Conservation (phyloP, 2,888 invertebrate species). For the Napeogenes inachia region DNA sequence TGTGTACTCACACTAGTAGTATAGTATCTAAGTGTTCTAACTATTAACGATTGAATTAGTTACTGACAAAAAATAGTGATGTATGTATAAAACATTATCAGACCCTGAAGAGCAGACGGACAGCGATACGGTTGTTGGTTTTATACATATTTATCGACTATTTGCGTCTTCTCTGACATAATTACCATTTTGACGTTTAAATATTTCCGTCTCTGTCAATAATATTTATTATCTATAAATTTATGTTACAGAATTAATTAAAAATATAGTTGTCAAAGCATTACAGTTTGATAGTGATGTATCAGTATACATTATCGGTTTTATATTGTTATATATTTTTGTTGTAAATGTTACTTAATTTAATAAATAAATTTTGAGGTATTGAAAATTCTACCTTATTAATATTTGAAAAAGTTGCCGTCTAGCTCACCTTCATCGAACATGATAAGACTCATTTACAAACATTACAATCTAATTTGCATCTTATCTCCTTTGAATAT, state of each 20-base stretch:
- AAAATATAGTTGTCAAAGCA: too few species aligned
- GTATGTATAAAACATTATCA: background rate
- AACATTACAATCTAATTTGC: conserved; percentile 22
- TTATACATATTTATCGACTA: conserved; percentile 15
- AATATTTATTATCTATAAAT: too few species aligned
- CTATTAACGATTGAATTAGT: too few species aligned
- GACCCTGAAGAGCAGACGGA: conserved; percentile 15
- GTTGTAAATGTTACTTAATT: background rate
- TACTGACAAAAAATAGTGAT: too few species aligned
- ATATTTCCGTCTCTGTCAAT: too few species aligned
- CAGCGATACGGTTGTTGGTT: conserved; percentile 13
- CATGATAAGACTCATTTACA: conserved; percentile 38
- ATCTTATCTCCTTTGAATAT: conserved; percentile 26
- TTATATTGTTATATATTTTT: background rate
- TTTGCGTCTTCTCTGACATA: conserved; percentile 20
- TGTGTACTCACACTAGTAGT: too few species aligned
- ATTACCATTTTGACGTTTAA: conserved; percentile 16
- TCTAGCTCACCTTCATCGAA: conserved; percentile 42
- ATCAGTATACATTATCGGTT: too few species aligned
- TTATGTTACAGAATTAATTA: too few species aligned
- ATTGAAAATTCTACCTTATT: conserved; percentile 22
- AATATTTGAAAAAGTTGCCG: conserved; percentile 40
- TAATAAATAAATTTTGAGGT: background rate
- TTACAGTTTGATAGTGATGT: too few species aligned
- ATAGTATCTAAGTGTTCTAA: too few species aligned